Evolutionary conservation across 2,113 vertebrate genomes (phyloP), one percentile per base, ranked within the genome.

Genomic region (Phycodurus eques): DNA sequence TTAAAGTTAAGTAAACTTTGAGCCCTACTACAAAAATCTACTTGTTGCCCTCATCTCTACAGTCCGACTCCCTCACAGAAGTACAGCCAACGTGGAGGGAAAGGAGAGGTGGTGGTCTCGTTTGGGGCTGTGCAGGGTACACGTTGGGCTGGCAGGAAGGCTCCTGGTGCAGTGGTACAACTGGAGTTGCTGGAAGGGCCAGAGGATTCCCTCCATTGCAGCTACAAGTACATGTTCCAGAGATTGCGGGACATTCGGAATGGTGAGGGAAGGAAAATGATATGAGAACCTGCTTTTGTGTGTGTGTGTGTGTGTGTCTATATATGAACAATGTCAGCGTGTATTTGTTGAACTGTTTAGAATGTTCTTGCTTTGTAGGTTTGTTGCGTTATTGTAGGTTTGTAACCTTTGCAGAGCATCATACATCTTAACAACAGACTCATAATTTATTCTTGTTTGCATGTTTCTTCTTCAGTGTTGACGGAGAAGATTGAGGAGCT

Each of bases 171-270:
- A 0, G 15, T 35, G 0, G 35, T 93, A 27, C 73, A 53, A 13
- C 70, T 93, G 46, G 77, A 87, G 35, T 77, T 92, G 31, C 80
- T 95, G 0, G 90, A 91, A 4, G 19, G 70, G 0, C 74, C 76
- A 0, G 93, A 93, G 15, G 78, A 92, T 3, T 78, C 84, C 0
- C 90, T 98, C 1, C 82, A 62, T 0, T 72, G 68, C 75, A 90
- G 80, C 79, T 98, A 97, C 88, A 97, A 95, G 62, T 94, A 86
- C 77, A 99, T 99, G 97, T 98, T 98, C 81, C 97, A 98, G 85
- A 94, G 94, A 73, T 84, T 94, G 0, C 60, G 89, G 0, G 96
- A 97, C 1, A 31, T 95, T 19, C 90, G 94, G 22, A 95, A 96
- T 78, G 96, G 96, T 95, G 44, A 70, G 39, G 17, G 17, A 46